A percentile compares a stretch with the other conserved stretches of the same genome.
These are phyloP conservation scores for Aphidoletes aphidimyza DNA, from an alignment of 2,888 invertebrate species.

Conservation along the genomic window DNA sequence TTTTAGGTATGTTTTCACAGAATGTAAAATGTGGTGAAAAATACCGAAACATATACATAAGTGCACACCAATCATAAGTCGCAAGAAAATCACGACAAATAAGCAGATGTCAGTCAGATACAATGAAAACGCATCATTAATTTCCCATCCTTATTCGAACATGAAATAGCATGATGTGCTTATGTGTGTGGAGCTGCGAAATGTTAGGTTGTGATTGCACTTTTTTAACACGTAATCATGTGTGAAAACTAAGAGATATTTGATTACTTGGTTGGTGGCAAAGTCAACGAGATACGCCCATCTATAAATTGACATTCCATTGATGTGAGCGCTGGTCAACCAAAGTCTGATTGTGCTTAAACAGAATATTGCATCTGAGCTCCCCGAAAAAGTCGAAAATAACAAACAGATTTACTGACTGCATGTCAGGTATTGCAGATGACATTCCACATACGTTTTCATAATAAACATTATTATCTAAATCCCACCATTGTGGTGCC, in stretches of 20 bases:
- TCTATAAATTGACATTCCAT: too few relatives aligned
- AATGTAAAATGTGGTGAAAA: neutral
- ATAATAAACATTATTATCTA: too few relatives aligned
- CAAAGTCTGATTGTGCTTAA: too few relatives aligned
- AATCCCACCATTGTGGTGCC: neutral
- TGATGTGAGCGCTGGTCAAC: neutral
- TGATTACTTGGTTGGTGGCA: neutral
- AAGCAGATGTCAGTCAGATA: neutral
- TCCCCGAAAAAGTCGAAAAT: neutral
- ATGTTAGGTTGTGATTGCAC: too few relatives aligned
- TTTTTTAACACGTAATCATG: too few relatives aligned
- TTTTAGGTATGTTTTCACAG: too few relatives aligned
- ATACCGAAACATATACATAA: neutral
- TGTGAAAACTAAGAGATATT: neutral
- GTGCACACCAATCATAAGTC: too few relatives aligned
- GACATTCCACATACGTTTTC: too few relatives aligned
- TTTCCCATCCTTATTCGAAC: conserved; percentile 11
- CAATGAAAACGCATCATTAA: too few relatives aligned
- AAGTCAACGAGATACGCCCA: too few relatives aligned
- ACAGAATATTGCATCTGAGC: neutral
- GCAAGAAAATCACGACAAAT: neutral
- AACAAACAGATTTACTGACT: neutral
- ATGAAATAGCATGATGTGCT: neutral
- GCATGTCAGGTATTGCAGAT: neutral
- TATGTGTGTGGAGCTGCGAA: too few relatives aligned